phyloP scores from a whole-genome alignment of 2,113 vertebrate species.

The Salminus brasiliensis region DNA sequence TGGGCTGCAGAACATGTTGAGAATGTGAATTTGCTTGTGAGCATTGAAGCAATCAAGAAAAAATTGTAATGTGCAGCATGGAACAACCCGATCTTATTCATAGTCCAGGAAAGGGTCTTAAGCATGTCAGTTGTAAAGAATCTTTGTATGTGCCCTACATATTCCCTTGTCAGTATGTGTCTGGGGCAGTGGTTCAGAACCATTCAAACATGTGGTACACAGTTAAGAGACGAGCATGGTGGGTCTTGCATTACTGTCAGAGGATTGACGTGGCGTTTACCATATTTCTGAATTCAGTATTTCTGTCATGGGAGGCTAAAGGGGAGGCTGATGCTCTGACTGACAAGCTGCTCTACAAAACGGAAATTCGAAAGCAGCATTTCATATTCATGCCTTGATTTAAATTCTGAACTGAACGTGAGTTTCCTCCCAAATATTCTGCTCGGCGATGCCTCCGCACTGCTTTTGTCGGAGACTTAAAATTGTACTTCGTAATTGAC shows the following conservation, averaged over 20 bases:
- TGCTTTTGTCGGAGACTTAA: conserved; percentile 62
- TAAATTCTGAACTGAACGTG: conserved; percentile 76
- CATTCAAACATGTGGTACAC: conserved; percentile 73
- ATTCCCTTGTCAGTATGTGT: conserved; percentile 78
- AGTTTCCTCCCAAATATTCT: conserved; percentile 61
- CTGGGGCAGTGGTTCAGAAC: conserved; percentile 79
- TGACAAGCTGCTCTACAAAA: conserved; percentile 79
- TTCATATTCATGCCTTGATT: conserved; percentile 83
- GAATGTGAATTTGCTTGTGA: background rate
- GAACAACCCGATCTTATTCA: conserved; percentile 21
- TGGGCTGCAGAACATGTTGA: background rate
- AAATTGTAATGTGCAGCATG: background rate
- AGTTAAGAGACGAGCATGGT: conserved; percentile 76
- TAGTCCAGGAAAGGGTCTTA: conserved; percentile 67
- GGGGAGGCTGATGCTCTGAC: conserved; percentile 76
- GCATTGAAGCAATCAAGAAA: background rate
- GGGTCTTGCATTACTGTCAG: conserved; percentile 77
- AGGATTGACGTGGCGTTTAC: conserved; percentile 72
- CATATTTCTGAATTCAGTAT: conserved; percentile 75
- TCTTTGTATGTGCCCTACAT: conserved; percentile 74
- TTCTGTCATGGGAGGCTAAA: conserved; percentile 77
- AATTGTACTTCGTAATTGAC: conserved; percentile 33
- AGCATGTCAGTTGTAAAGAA: conserved; percentile 75
- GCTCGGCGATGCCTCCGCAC: conserved; percentile 28
- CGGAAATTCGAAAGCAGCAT: conserved; percentile 73